Base-by-base conservation (phyloP, 2,888 invertebrate genomes). In the Ochropleura plecta region DNA sequence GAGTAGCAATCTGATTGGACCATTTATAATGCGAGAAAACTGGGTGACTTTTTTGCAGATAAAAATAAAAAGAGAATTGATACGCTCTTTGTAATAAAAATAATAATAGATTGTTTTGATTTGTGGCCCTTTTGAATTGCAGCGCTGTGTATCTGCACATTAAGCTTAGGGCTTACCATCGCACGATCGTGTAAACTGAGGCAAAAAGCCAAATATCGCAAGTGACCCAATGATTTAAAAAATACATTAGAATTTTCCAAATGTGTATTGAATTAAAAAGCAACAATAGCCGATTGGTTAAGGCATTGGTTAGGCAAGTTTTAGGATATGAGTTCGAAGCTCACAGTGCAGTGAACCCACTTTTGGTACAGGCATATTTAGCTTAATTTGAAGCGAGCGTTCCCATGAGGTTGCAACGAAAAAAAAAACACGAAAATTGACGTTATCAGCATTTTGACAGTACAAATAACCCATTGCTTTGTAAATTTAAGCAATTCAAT, bases 121-220 rank as follows among this genome's bases (percentile, higher is more conserved):
- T n/a, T 30, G 30, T 30, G 30, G 30, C 30, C 30, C 30, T 30
- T 30, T 30, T 30, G 30, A 30, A 30, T 30, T 30, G 30, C 30
- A 30, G 30, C 30, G 30, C 30, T 30, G 30, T 49, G 14, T 30
- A 42, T 76, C 51, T 79, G 60, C 80, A 73, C 44, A 53, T 44
- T 16, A 81, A 59, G 46, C 78, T 42, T 16, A 66, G 4, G 18
- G 62, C 69, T 82, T 48, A 82, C 77, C 68, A 18, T 70, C 66
- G 8, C 40, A 63, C 42, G 42, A 64, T 14, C 59, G 70, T 62
- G 53, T 71, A 40, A 71, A 81, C 49, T 10, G 3, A 69, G 62
- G 20, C 70, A 6, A 67, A 64, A 82, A 82, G 82, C 82, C 71
- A 84, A 84, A 81, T 76, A 76, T 84, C 69, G 74, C 81, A 70